Conservation (phyloP, 1,140 invertebrate genomes). For the Papilio polyxenes region DNA sequence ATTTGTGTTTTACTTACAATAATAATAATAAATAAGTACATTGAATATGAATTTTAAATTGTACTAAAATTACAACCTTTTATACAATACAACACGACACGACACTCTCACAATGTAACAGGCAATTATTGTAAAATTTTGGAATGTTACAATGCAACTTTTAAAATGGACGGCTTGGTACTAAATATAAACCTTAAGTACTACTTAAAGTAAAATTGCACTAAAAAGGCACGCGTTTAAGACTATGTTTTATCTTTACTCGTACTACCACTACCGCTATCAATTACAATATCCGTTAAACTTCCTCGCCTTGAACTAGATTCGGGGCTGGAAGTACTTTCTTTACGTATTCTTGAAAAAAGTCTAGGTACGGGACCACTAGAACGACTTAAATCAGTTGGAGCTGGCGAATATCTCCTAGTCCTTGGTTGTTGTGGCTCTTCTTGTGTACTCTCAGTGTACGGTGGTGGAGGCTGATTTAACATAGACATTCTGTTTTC, state of each 20-base stretch:
- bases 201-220: constrained; percentile 57
- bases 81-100: constrained; percentile 31
- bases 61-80: constrained; percentile 37
- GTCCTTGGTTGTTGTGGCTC: constrained; percentile 56
- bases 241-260: constrained; percentile 70
- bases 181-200: constrained; percentile 53
- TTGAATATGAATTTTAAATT: constrained; percentile 40
- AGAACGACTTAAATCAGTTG: constrained; percentile 57
- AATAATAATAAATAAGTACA: constrained; percentile 41
- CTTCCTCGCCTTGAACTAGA: constrained; percentile 67
- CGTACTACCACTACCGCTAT: constrained; percentile 50
- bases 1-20: constrained; percentile 48
- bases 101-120: constrained; percentile 21
- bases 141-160: constrained; percentile 37
- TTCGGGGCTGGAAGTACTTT: constrained; percentile 61
- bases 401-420: constrained; percentile 72
- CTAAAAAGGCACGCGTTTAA: constrained; percentile 58
- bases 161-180: constrained; percentile 56
- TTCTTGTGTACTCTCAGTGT: constrained; percentile 61
- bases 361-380: constrained; percentile 68
- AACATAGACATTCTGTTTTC: constrained; percentile 74
- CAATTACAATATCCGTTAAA: constrained; percentile 74
- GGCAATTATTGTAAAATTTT: constrained; percentile 5
- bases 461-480: constrained; percentile 70
- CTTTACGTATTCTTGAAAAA: constrained; percentile 71